A percentile compares a stretch with the other conserved stretches of the same genome.
phyloP scores from a whole-genome alignment of 2,113 vertebrate species.

The Coptodon bakossiorum region DNA sequence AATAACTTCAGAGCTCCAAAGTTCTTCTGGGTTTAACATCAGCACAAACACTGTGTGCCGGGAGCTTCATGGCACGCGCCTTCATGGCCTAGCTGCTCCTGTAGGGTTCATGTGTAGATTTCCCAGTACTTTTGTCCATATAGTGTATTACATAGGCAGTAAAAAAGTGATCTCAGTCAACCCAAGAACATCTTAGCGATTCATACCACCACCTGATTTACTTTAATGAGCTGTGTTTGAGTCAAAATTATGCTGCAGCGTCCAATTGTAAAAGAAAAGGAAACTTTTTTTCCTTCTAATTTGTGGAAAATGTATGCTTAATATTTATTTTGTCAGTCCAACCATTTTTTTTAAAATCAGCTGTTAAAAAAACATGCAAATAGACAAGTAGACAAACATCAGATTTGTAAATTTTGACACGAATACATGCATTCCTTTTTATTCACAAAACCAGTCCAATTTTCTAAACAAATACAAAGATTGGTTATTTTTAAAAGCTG shows the following conservation, averaged over 20 bases:
- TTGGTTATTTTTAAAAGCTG: conserved; percentile 88
- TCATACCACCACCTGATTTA: conserved; percentile 31
- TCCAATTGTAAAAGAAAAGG: conserved; percentile 45
- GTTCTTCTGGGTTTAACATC: not conserved
- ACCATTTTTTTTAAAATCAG: not conserved
- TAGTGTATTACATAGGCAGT: conserved; percentile 24
- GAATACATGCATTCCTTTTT: conserved; percentile 99
- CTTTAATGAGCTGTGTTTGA: conserved; percentile 35
- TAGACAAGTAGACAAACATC: conserved; percentile 76
- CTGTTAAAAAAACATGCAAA: conserved; percentile 54
- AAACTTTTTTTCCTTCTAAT: conserved; percentile 18
- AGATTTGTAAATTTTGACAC: conserved; percentile 86
- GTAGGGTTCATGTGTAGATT: not conserved
- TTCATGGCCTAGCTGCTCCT: not conserved
- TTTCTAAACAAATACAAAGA: conserved; percentile 99
- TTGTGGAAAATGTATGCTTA: conserved; percentile 30
- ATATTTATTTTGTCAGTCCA: conserved; percentile 42
- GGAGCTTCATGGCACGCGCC: not conserved
- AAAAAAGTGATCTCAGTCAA: conserved; percentile 36
- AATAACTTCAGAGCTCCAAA: not conserved
- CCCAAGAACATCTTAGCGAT: conserved; percentile 34
- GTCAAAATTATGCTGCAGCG: conserved; percentile 10
- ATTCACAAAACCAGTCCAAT: conserved; percentile 99
- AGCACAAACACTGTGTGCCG: not conserved
- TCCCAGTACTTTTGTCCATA: not conserved